These are phyloP conservation scores for Mus caroli DNA, from an alignment of 2,797 vertebrate genomes.

Conservation along the genomic window DNA sequence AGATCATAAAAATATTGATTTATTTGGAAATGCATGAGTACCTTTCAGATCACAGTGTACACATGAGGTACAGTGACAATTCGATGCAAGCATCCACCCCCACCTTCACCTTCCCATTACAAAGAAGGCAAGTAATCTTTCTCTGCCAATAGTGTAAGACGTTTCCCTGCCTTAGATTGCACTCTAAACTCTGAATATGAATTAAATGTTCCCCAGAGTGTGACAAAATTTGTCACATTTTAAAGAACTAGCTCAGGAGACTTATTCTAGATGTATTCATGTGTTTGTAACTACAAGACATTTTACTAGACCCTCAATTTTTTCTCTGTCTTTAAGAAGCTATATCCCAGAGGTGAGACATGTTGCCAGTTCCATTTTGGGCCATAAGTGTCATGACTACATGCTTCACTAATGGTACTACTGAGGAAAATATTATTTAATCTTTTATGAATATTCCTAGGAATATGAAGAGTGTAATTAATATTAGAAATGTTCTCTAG, in stretches of 20 bases:
- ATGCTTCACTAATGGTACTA: constrained; percentile 44
- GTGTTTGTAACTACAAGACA: not conserved
- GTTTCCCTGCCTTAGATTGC: not conserved
- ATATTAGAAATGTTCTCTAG: constrained; percentile 67
- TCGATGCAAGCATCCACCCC: not conserved
- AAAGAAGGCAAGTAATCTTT: not conserved
- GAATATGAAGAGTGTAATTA: constrained; percentile 30
- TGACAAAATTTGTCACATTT: constrained; percentile 26
- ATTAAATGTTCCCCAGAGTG: not conserved
- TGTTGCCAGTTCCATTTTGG: constrained; percentile 35
- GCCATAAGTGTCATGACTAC: constrained; percentile 36
- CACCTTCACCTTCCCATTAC: not conserved
- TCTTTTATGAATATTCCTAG: constrained; percentile 51
- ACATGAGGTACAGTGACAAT: not conserved
- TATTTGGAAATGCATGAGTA: constrained; percentile 29
- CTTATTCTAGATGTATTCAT: constrained; percentile 48
- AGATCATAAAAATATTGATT: constrained; percentile 40
- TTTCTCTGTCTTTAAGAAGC: constrained; percentile 26
- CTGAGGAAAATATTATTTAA: constrained; percentile 35
- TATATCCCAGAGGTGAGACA: constrained; percentile 42
- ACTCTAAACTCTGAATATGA: constrained; percentile 12
- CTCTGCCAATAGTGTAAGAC: constrained; percentile 1
- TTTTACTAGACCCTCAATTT: constrained; percentile 34
- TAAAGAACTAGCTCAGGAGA: constrained; percentile 37
- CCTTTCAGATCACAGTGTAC: not conserved